Percentiles rank a stretch among this genome's conserved stretches.
phyloP scores from a whole-genome alignment of 2,113 vertebrate genomes.

The Alosa alosa region DNA sequence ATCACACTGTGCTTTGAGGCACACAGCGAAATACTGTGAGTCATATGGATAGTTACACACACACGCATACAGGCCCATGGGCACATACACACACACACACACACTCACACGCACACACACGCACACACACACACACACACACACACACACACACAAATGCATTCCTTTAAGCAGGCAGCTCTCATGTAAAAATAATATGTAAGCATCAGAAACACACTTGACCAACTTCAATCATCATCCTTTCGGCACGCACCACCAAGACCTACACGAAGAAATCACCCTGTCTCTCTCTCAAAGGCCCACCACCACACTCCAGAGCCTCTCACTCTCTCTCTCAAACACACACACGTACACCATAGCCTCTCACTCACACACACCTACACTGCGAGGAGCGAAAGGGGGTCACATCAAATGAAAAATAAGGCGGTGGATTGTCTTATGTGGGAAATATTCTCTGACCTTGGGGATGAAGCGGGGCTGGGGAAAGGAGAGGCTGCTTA shows the following conservation, averaged over 20 bases:
- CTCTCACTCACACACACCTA: constrained; percentile 27
- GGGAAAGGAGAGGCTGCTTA: constrained; percentile 31
- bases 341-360: constrained; percentile 28
- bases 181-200: neutral
- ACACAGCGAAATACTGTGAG: neutral
- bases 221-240: constrained; percentile 57
- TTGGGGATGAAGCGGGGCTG: constrained; percentile 50
- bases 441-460: constrained; percentile 50
- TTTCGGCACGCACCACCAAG: constrained; percentile 32
- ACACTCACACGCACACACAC: constrained; percentile 30
- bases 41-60: constrained; percentile 19
- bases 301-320: constrained; percentile 44
- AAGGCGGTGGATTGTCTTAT: constrained; percentile 35
- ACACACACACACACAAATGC: constrained; percentile 1
- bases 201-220: constrained; percentile 50
- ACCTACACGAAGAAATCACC: constrained; percentile 42
- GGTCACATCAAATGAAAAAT: constrained; percentile 5
- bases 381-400: too few species aligned
- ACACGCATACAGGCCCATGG: neutral
- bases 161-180: neutral
- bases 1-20: constrained; percentile 26
- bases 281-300: constrained; percentile 48
- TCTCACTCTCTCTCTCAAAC: neutral
- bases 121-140: too few species aligned
- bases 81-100: constrained; percentile 25